Evolutionary conservation across 2,888 invertebrate genomes (phyloP).

Genomic region (Perizoma affinitatum): DNA sequence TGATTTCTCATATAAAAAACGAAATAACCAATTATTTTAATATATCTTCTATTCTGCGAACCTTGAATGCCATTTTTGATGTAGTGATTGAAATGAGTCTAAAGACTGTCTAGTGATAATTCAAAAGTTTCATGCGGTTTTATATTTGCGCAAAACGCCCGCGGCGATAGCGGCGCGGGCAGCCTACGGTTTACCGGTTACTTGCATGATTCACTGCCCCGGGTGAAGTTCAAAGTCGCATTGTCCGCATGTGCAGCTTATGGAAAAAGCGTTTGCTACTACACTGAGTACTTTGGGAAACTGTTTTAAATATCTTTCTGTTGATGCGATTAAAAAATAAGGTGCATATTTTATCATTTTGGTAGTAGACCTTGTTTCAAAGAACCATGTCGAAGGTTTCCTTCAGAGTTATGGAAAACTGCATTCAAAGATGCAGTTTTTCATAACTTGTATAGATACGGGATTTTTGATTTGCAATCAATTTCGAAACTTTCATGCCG

Average conservation of each 20-base stretch:
- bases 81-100: constrained; percentile 25
- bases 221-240: constrained; percentile 28
- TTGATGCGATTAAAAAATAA: too few species aligned
- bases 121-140: constrained; percentile 25
- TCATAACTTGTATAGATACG: too few species aligned
- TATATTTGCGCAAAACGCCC: constrained; percentile 32
- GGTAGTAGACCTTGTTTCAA: too few species aligned
- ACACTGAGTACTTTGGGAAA: neutral
- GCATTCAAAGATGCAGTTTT: too few species aligned
- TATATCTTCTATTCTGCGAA: constrained; percentile 8
- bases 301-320: too few species aligned
- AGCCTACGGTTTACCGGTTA: constrained; percentile 13
- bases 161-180: constrained; percentile 26
- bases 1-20: too few species aligned
- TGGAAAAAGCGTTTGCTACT: neutral
- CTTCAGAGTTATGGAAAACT: too few species aligned
- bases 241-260: constrained; percentile 1
- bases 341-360: too few species aligned
- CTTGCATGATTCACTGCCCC: constrained; percentile 22
- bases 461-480: too few species aligned
- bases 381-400: too few species aligned
- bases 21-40: too few species aligned
- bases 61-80: constrained; percentile 43
- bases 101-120: constrained; percentile 30
- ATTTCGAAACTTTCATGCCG: too few species aligned